Base-by-base conservation (phyloP, 2,888 invertebrate species). In the Dermolepida albohirtum region DNA sequence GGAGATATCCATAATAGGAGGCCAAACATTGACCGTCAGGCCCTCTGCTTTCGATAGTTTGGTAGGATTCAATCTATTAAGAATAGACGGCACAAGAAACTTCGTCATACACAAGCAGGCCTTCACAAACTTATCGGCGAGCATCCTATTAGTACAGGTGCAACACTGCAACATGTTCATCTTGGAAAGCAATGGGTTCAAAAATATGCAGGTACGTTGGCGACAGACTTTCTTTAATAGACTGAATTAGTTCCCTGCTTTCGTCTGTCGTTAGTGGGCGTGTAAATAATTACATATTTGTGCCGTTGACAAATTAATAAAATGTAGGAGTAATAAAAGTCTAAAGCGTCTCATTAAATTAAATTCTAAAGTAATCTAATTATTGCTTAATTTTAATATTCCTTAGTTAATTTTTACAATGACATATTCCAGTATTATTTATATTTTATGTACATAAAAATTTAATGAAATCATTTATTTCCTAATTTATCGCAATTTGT, bases 151-250 rank as follows among this genome's bases (percentile, higher is more conserved):
- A 67, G 82, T 90, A 68, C 87, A 90, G 75, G 85, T 91, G 54
- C 83, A 86, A 69, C 84, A 87, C 75, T 89, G 89, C 81, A 86
- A 86, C 74, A 80, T 84, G 62, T 84, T 91, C 51, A 82, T 86
- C 12, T 84, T 92, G 66, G 90, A 90, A 80, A 87, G 87, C 72
- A 86, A 85, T 70, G 87, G 90, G 17, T 91, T 91, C 78, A 85
- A 85, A 75, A 87, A 87, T 70, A 86, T 89, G 67, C 86, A 86
- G 81, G 88, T 83, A 72, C 74, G 76, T 69, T 39, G 47, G 47
- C 12, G 47, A 47, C 22, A 1, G 43, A 14, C 27, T 22, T 59
- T 59, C 27, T 22, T 7, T 14, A 6, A 52, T 52, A 14, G 52
- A 52, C 39, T 16, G 34, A 52, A 52, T 52, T 52, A 52, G 52